A percentile compares a stretch with the other conserved stretches of the same genome.
These are phyloP conservation scores for Salvelinus fontinalis DNA, from an alignment of 2,113 vertebrate species.

Conservation along the genomic window DNA sequence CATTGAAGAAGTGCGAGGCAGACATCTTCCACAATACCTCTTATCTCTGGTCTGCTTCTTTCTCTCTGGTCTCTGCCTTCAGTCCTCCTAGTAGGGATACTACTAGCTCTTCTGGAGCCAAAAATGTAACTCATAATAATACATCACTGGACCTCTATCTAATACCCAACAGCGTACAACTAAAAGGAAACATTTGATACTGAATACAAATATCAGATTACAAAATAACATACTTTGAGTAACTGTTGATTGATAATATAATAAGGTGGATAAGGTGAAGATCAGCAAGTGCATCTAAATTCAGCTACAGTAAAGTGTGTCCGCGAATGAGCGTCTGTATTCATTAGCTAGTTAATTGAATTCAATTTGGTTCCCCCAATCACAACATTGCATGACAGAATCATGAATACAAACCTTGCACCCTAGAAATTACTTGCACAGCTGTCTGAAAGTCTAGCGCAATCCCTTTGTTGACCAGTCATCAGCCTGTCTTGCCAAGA, in stretches of 20 bases:
- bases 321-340: neutral
- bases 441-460: neutral
- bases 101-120: no score
- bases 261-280: neutral
- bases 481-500: neutral
- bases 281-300: neutral
- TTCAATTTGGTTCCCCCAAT: neutral
- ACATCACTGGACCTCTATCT: neutral
- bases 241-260: no score
- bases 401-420: neutral
- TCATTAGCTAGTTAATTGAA: neutral
- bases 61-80: conserved; percentile 4
- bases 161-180: neutral
- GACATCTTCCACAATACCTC: conserved; percentile 66
- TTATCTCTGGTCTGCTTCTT: conserved; percentile 23
- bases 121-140: neutral
- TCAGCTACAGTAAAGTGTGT: neutral
- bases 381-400: neutral
- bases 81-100: neutral
- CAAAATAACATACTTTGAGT: no score
- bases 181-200: neutral
- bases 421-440: no score
- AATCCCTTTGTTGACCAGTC: conserved; percentile 2
- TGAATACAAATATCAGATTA: neutral
- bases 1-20: conserved; percentile 54